Evolutionary conservation across 2,888 invertebrate genomes (phyloP).

Genomic region (Lasius fuliginosus): DNA sequence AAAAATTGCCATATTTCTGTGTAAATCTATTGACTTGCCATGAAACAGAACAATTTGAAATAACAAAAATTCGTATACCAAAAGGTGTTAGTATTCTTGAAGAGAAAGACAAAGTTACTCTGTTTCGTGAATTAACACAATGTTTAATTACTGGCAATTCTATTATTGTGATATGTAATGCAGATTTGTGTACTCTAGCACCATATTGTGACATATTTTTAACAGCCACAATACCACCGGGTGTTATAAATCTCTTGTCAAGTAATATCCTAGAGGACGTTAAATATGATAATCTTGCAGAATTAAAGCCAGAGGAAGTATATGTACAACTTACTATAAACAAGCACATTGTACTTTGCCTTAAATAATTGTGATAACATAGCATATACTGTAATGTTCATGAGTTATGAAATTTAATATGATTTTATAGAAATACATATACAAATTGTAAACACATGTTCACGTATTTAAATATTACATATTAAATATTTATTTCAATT

Average conservation of each 20-base stretch:
- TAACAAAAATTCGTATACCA: slow-evolving; percentile 14
- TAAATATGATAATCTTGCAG: neutral
- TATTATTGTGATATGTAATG: neutral
- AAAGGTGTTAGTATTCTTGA: slow-evolving; percentile 9
- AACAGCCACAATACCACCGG: slow-evolving; percentile 1
- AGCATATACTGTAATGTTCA: neutral
- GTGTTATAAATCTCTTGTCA: slow-evolving; percentile 8
- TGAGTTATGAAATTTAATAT: neutral
- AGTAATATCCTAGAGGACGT: neutral
- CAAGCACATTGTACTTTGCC: neutral
- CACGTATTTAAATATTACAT: neutral
- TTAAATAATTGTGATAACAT: neutral
- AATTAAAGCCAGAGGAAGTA: neutral
- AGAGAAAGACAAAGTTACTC: neutral
- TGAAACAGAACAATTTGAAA: slow-evolving; percentile 2
- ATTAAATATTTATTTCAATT: neutral
- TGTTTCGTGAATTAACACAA: neutral
- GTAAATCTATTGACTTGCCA: too few species aligned
- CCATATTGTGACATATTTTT: neutral
- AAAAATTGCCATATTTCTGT: neutral
- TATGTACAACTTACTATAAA: neutral
- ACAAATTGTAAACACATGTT: neutral
- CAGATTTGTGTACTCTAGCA: neutral
- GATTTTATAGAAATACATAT: neutral
- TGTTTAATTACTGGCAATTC: slow-evolving; percentile 14